A percentile compares a stretch with the other conserved stretches of the same genome.
Conservation (phyloP, 1,140 invertebrate genomes). For the Lethrus apterus region DNA sequence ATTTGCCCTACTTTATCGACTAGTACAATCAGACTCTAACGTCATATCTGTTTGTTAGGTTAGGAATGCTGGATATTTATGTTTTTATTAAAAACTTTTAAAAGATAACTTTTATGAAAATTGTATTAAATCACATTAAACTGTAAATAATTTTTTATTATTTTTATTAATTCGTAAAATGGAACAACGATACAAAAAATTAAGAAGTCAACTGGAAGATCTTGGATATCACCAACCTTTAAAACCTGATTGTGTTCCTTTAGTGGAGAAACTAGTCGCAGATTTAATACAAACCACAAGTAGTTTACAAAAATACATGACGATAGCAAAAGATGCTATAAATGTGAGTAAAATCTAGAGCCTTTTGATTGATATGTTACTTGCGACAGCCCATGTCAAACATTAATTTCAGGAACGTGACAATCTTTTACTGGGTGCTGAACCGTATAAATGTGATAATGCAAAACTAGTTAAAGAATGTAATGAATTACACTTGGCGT, state of each 20-base stretch:
- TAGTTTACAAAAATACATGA: conserved; percentile 71
- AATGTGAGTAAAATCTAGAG: conserved; percentile 40
- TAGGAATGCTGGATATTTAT: no score
- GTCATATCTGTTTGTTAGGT: no score
- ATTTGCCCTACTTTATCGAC: no score
- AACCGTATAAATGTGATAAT: conserved; percentile 67
- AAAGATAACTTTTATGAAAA: no score
- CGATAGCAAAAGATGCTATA: conserved; percentile 55
- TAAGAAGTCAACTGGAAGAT: conserved; percentile 56
- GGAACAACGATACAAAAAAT: conserved; percentile 42
- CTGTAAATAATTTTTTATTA: no score
- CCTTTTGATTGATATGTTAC: background rate
- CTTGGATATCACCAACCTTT: conserved; percentile 70
- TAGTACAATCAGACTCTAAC: no score
- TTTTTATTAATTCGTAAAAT: no score
- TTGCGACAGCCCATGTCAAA: no score
- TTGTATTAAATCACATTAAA: no score
- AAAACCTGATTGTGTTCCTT: conserved; percentile 59
- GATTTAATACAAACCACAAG: conserved; percentile 73
- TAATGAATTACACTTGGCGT: conserved; percentile 61
- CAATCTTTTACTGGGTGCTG: conserved; percentile 49
- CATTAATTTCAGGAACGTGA: conserved; percentile 46
- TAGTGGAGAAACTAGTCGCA: conserved; percentile 65
- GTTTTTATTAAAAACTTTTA: no score
- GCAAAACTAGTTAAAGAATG: conserved; percentile 59